Base-by-base conservation (phyloP, 2,888 invertebrate species). In the Drosophila barbarae region DNA sequence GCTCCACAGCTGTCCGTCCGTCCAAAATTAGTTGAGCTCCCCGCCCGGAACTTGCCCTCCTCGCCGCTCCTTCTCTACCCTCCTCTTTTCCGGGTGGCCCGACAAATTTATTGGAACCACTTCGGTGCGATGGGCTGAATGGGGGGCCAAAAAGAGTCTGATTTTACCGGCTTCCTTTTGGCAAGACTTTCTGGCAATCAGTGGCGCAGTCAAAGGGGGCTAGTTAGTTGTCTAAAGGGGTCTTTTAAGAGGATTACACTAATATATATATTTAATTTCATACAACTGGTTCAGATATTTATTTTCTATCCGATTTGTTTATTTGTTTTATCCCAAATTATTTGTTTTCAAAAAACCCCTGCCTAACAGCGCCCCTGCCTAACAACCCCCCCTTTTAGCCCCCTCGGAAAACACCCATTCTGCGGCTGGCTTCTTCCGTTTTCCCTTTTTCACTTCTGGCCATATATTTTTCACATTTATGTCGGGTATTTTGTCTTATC, bases 391-490 rank as follows among this genome's bases (percentile, higher is more conserved):
- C 28, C 18, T 18, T 3, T 36, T 15, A 21, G 6, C 47, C 51
- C 57, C 46, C 59, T 28, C 38, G 21, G 18, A 32, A 46, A 47
- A 28, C 46, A 41, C 8, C 42, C 66, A 47, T 52, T 60, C 34
- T 60, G 68, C 34, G 63, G 63, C 63, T 42, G 60, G 59, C 64
- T 61, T 73, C 68, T 81, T 73, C 61, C 68, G 69, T 70, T 74
- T 74, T 77, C 63, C 79, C 80, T 73, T 78, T 78, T 76, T 72
- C 73, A 72, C 76, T 82, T 80, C 72, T 77, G 84, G 75, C 75
- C 80, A 82, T 87, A 87, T 86, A 87, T 87, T 86, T 86, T 87
- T 86, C 80, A 87, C 86, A 83, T 86, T 87, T 87, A 87, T 84
- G 79, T 78, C 71, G 73, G 79, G 78, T 86, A 87, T 87, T 87